These are phyloP conservation scores for Nanorana parkeri DNA, from an alignment of 2,113 vertebrate genomes.

Conservation along the genomic window DNA sequence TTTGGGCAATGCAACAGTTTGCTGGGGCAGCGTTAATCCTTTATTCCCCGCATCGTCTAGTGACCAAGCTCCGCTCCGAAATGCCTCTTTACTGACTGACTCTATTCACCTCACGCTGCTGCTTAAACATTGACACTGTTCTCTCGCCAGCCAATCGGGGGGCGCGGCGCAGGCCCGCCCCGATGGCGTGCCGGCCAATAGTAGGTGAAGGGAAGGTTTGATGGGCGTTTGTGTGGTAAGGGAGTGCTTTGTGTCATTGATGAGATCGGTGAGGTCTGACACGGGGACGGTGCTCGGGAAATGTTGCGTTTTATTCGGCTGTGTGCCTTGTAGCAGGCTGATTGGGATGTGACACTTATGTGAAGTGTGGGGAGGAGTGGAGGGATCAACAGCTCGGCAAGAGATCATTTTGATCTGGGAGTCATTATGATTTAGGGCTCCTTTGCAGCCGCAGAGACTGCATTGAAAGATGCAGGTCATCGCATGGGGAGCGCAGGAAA, in stretches of 20 bases:
- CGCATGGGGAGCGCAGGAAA: no score
- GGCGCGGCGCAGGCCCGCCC: conserved; percentile 64
- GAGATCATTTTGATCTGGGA: no score
- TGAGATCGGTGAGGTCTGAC: conserved; percentile 64
- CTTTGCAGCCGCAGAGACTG: no score
- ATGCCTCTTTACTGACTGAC: conserved; percentile 84
- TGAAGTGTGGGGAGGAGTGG: no score
- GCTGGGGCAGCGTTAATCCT: conserved; percentile 62
- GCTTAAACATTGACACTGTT: conserved; percentile 96
- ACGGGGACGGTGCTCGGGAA: conserved; percentile 2
- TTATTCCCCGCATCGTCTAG: conserved; percentile 65
- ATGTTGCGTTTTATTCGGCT: conserved; percentile 21
- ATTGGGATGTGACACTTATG: no score
- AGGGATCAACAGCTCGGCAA: no score
- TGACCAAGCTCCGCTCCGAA: conserved; percentile 59
- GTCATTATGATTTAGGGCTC: no score
- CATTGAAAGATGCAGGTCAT: no score
- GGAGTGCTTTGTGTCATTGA: conserved; percentile 72
- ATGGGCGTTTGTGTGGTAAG: conserved; percentile 68
- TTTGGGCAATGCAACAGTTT: conserved; percentile 77
- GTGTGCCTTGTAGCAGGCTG: no score
- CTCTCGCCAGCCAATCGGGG: conserved; percentile 87
- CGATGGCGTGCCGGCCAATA: conserved; percentile 65
- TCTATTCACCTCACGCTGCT: conserved; percentile 92
- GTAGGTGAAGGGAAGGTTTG: conserved; percentile 26